A percentile compares a stretch with the other conserved stretches of the same genome.
Conservation (phyloP, 2,888 invertebrate genomes). For the Eristalis pertinax region DNA sequence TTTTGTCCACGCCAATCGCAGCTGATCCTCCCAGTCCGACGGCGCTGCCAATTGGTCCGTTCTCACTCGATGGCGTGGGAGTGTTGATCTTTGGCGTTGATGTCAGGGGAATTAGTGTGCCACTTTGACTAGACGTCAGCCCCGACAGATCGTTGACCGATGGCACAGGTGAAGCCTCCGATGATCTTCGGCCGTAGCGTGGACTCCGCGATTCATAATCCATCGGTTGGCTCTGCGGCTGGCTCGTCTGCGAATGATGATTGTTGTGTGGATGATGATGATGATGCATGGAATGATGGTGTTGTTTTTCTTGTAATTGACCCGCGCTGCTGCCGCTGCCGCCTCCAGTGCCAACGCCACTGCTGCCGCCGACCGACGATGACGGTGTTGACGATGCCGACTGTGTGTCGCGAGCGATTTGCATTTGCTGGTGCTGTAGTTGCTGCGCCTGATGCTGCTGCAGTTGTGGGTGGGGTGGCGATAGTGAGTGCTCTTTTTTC, state of each 20-base stretch:
- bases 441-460: constrained; percentile 64
- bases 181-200: constrained; percentile 71
- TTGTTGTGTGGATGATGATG: constrained; percentile 48
- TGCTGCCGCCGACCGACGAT: constrained; percentile 44
- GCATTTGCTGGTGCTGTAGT: constrained; percentile 76
- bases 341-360: constrained; percentile 27
- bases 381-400: constrained; percentile 64
- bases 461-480: constrained; percentile 78
- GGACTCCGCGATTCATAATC: constrained; percentile 74
- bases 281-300: constrained; percentile 58
- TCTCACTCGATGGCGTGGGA: constrained; percentile 74
- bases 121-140: constrained; percentile 77
- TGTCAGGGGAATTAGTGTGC: constrained; percentile 73
- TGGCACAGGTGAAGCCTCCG: constrained; percentile 64
- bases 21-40: constrained; percentile 72
- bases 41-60: constrained; percentile 63
- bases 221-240: constrained; percentile 58
- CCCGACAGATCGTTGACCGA: constrained; percentile 66
- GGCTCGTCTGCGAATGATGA: constrained; percentile 45
- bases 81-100: constrained; percentile 78
- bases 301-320: constrained; percentile 60
- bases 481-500: constrained; percentile 80
- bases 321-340: constrained; percentile 19
- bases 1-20: constrained; percentile 76
- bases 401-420: constrained; percentile 69